phyloP scores from a whole-genome alignment of 2,888 invertebrate species.

The Suillia variegata region DNA sequence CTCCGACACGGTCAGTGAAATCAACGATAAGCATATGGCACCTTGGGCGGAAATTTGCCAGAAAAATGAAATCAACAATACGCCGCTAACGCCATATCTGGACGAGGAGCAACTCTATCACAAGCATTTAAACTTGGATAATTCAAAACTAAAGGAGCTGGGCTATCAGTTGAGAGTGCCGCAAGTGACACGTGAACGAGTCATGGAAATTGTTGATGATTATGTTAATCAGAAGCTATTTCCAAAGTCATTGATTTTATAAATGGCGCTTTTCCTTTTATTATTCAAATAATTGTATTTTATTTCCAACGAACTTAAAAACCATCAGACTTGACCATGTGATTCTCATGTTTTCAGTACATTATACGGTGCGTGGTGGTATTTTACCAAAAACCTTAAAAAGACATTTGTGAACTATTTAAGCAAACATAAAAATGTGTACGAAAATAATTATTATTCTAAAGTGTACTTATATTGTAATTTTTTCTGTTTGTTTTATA shows the following conservation, averaged over 20 bases:
- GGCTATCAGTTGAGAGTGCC: conserved; percentile 70
- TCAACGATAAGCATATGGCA: conserved; percentile 90
- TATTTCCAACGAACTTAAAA: too few species aligned
- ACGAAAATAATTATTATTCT: conserved; percentile 7
- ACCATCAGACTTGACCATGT: too few species aligned
- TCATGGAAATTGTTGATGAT: conserved; percentile 79
- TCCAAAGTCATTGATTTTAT: conserved; percentile 73
- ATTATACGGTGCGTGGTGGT: too few species aligned
- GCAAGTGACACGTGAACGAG: conserved; percentile 66
- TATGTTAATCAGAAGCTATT: conserved; percentile 82
- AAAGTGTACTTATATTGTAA: conserved; percentile 59
- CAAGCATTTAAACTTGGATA: conserved; percentile 78
- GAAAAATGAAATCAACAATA: conserved; percentile 75
- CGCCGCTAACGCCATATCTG: conserved; percentile 87
- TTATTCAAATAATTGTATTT: too few species aligned
- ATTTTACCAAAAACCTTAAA: background rate
- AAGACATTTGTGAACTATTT: background rate
- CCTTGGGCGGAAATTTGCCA: conserved; percentile 91
- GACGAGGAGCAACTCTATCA: conserved; percentile 82
- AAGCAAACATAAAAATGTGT: background rate
- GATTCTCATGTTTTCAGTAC: background rate
- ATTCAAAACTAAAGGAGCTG: conserved; percentile 66
- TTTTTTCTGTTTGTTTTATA: conserved; percentile 22
- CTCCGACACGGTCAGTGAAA: conserved; percentile 81
- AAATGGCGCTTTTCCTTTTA: conserved; percentile 43